Evolutionary conservation across 2,888 invertebrate genomes (phyloP), one percentile per base, ranked within the genome.

Genomic region (Parnassius mnemosyne): DNA sequence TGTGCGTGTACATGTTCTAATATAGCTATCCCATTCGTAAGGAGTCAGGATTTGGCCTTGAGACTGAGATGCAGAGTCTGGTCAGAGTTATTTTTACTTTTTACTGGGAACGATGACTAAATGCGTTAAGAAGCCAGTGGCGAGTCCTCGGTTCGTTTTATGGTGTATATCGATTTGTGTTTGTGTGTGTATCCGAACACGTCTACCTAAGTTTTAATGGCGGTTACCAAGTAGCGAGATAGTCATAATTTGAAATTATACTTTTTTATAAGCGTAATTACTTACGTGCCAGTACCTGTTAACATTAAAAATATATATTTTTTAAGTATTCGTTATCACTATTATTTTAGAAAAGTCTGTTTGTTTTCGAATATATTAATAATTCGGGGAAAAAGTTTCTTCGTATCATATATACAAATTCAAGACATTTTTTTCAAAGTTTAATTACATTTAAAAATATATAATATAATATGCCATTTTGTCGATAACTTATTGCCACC

Each of bases 21-120:
- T 73, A 1, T 70, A 3, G 55, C 49, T 47, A 70, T 89, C 83
- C 68, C 74, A 68, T n/a, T 83, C 77, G 57, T 61, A 69, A 71
- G 75, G 79, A 82, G 78, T 78, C 81, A 87, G 89, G 86, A 85
- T 81, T 85, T 90, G 88, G 85, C 91, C 90, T 91, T 90, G 90
- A 88, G 86, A 87, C 86, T 77, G 76, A 82, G 87, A 84, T 85
- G 86, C 81, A 76, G 83, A 83, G 81, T 85, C 84, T 83, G 84
- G 81, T 82, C 82, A 77, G 75, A 80, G 87, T 79, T 90, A 89
- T 90, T 90, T 91, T 89, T 90, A 89, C 89, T 85, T 89, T 90
- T 91, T 89, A 84, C 84, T 81, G 65, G 77, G 88, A 89, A 85
- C 81, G 89, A 87, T 90, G 90, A 90, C 90, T 90, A 88, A 90